Conservation (phyloP, 2,888 invertebrate species). For the Julus scanicus region DNA sequence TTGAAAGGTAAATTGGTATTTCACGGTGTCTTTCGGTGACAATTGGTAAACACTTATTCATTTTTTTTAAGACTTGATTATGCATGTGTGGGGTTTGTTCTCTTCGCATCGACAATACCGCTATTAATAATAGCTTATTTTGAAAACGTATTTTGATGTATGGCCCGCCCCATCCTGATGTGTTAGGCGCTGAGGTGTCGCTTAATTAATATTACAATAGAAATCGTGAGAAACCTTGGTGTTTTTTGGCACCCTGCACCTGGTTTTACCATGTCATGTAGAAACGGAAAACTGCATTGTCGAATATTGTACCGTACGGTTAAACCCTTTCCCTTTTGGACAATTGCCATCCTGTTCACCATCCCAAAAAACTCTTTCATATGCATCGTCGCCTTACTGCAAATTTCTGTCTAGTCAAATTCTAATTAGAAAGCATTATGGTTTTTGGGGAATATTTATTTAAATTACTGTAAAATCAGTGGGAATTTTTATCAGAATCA, state of each 20-base stretch:
- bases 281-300: constrained; percentile 13
- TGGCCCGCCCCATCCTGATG: background rate
- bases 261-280: background rate
- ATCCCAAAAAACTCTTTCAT: background rate
- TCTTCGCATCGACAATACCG: background rate
- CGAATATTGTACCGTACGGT: background rate
- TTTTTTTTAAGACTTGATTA: constrained; percentile 34
- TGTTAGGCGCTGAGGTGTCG: background rate
- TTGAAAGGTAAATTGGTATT: constrained; percentile 48
- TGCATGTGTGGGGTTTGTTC: background rate
- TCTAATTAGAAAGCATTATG: background rate
- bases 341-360: background rate
- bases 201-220: constrained; percentile 34
- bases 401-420: background rate
- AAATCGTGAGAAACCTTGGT: constrained; percentile 45
- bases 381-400: background rate
- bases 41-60: constrained; percentile 46
- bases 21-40: constrained; percentile 44
- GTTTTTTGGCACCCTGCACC: background rate
- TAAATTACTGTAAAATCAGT: background rate
- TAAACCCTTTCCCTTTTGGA: background rate
- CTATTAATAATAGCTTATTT: background rate
- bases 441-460: background rate
- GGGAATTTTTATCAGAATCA: background rate
- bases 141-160: background rate